Percentiles rank a stretch among this genome's conserved stretches.
phyloP scores from a whole-genome alignment of 2,888 invertebrate species.

The Phania funesta region DNA sequence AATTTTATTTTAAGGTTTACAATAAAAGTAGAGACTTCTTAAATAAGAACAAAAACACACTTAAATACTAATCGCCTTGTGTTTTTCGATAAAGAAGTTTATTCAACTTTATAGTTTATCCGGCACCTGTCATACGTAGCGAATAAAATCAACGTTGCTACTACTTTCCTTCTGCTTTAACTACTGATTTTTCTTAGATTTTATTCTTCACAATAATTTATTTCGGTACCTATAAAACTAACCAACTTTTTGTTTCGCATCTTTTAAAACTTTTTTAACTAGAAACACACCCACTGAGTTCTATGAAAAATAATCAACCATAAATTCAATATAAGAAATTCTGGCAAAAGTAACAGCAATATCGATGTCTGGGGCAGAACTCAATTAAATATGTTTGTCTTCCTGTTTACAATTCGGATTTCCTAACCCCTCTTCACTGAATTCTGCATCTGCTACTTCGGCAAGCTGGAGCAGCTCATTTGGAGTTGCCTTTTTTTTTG shows the following conservation, averaged over 20 bases:
- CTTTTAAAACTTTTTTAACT: background rate
- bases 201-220: background rate
- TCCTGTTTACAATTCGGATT: constrained; percentile 32
- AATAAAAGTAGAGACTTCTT: constrained; percentile 13
- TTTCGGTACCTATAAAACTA: constrained; percentile 2
- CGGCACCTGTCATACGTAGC: constrained; percentile 59
- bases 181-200: constrained; percentile 44
- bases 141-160: constrained; percentile 48
- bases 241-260: background rate
- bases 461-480: constrained; percentile 5
- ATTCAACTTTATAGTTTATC: constrained; percentile 46
- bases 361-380: constrained; percentile 60
- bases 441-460: background rate
- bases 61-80: constrained; percentile 33
- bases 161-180: constrained; percentile 44
- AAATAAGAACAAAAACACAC: background rate
- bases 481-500: constrained; percentile 14
- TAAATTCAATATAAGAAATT: constrained; percentile 48
- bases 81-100: constrained; percentile 30
- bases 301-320: constrained; percentile 62
- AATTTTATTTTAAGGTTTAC: constrained; percentile 16
- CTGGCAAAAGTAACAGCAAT: constrained; percentile 27
- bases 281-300: constrained; percentile 61
- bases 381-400: constrained; percentile 60
- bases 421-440: background rate